phyloP scores from a whole-genome alignment of 1,140 invertebrate species.

The Geopemphigus sp. region DNA sequence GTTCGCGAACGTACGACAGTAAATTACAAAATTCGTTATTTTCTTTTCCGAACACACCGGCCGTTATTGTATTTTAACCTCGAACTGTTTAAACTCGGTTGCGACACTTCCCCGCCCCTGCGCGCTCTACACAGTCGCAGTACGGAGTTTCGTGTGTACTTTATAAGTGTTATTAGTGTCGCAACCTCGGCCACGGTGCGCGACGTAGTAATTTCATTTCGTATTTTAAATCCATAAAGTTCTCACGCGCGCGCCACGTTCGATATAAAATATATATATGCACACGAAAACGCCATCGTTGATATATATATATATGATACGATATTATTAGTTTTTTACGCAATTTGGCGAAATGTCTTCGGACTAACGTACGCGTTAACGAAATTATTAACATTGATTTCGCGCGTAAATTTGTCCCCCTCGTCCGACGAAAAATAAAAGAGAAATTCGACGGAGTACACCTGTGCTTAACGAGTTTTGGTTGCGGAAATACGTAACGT shows the following conservation, averaged over 20 bases:
- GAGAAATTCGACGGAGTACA: conserved; percentile 8
- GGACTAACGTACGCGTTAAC: too few relatives aligned
- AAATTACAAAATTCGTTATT: conserved; percentile 40
- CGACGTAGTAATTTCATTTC: not conserved
- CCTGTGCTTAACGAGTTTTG: not conserved
- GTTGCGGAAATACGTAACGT: too few relatives aligned
- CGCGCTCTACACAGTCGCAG: not conserved
- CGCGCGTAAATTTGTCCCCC: too few relatives aligned
- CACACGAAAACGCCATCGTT: too few relatives aligned
- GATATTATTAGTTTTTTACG: too few relatives aligned
- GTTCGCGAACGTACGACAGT: too few relatives aligned
- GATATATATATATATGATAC: too few relatives aligned
- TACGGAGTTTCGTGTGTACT: not conserved
- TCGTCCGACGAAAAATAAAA: too few relatives aligned
- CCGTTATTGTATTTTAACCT: conserved; percentile 47
- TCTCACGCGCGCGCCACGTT: too few relatives aligned
- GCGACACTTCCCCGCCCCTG: conserved; percentile 32
- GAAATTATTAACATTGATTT: too few relatives aligned
- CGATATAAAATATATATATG: too few relatives aligned
- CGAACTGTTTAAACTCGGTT: conserved; percentile 25
- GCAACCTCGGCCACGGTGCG: conserved; percentile 9
- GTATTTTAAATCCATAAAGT: not conserved
- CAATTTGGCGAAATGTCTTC: too few relatives aligned
- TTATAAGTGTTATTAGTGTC: not conserved
- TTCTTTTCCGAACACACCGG: conserved; percentile 17